Evolutionary conservation across 2,797 vertebrate species (phyloP), one percentile per base, ranked within the genome.

Genomic region (Lophius americanus): DNA sequence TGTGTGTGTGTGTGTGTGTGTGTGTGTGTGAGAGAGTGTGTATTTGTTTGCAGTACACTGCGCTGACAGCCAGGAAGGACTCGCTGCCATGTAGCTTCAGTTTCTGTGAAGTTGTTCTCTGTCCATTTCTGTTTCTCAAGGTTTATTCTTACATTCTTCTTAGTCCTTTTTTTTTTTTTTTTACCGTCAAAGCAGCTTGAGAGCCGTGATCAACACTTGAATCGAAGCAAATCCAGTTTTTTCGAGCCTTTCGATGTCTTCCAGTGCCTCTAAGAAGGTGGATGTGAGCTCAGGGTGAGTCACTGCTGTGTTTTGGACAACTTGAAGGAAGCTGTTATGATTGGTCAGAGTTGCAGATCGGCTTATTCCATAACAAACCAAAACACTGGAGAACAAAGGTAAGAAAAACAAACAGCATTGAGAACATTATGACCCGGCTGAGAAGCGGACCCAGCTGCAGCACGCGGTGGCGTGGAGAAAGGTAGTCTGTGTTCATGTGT

Each of bases 361-460:
- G 23, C 23, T 23, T 23, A 23, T 23, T 23, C 23, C 23, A 23
- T 23, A 23, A 78, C 44, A 7, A 4, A 6, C 37, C 4, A 13
- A n/a, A 60, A 63, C 56, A 48, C 61, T 7, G 4, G 0, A 68
- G 47, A 23, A 52, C 46, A 59, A 65, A 67, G n/a, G 59, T 13
- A 53, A 8, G 48, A 78, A 11, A 57, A 70, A 71, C 62, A 49
- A 69, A 57, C 39, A 50, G 60, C 47, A 2, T 35, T 2, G 50
- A 62, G 69, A 80, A 67, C 80, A 68, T 0, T 4, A 68, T 59
- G 80, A 78, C 71, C 82, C 9, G 23, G 67, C 63, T 64, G 66
- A 61, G 41, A 42, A 42, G 2, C 10, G 10, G 7, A 42, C 10
- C 41, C 3, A 42, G 58, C 41, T 12, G 69, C 35, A 23, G 23